Evolutionary conservation across 2,113 vertebrate genomes (phyloP).

Genomic region (Prinia subflava): DNA sequence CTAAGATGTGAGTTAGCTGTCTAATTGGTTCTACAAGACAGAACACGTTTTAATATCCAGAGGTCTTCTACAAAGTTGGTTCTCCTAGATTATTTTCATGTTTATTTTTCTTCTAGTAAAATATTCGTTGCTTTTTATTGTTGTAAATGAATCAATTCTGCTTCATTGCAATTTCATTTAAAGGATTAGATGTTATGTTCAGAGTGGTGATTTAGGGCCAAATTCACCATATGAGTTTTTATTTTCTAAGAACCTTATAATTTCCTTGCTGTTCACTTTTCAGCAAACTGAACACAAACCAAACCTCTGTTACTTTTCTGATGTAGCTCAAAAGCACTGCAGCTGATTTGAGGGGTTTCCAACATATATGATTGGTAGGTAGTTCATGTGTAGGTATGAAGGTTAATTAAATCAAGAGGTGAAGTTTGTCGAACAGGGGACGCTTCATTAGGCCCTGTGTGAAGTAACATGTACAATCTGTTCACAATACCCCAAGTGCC

Average conservation of each 20-base stretch:
- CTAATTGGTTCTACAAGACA: background rate
- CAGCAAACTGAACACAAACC: background rate
- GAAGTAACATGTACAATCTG: slow-evolving; percentile 55
- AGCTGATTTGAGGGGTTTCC: background rate
- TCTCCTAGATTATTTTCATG: background rate
- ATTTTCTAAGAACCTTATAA: background rate
- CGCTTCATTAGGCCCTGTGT: slow-evolving; percentile 68
- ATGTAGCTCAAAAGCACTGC: background rate
- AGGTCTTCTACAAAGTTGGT: background rate
- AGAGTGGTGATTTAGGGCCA: background rate
- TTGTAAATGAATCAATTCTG: background rate
- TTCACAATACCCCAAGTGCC: slow-evolving; percentile 37
- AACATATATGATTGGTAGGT: background rate
- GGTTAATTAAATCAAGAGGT: slow-evolving; percentile 66
- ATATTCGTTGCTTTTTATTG: background rate
- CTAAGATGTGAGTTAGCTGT: background rate
- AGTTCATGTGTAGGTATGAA: background rate
- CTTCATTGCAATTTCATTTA: background rate
- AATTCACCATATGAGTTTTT: background rate
- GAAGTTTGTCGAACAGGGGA: slow-evolving; percentile 70
- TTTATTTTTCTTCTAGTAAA: background rate
- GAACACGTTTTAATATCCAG: background rate
- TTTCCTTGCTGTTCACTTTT: background rate
- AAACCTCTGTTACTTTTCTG: background rate
- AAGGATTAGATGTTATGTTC: background rate